Percentiles rank a stretch among this genome's conserved stretches.
Conservation (phyloP, 2,888 invertebrate species). For the Eumerus sabulonum region DNA sequence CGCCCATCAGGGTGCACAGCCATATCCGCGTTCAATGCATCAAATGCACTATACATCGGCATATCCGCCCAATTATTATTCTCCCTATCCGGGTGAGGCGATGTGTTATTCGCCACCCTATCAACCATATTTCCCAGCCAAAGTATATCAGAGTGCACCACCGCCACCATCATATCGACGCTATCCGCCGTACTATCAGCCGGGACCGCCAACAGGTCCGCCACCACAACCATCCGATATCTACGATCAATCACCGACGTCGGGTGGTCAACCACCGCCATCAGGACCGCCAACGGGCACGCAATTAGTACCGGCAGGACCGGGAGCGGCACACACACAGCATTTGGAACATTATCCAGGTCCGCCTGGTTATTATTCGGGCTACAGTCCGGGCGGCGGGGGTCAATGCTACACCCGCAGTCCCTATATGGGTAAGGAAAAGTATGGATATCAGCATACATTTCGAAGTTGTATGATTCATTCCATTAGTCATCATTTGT, state of each 20-base stretch:
- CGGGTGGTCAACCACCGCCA: slow-evolving; percentile 69
- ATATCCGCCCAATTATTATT: slow-evolving; percentile 78
- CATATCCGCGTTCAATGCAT: slow-evolving; percentile 77
- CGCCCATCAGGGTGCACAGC: slow-evolving; percentile 76
- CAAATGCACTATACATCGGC: slow-evolving; percentile 79
- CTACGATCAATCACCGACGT: slow-evolving; percentile 75
- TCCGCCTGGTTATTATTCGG: slow-evolving; percentile 81
- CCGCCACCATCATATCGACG: slow-evolving; percentile 77
- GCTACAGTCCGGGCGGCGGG: slow-evolving; percentile 79
- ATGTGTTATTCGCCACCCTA: slow-evolving; percentile 80
- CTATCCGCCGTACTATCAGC: slow-evolving; percentile 74
- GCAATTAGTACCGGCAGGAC: slow-evolving; percentile 78
- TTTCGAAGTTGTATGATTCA: slow-evolving; percentile 27
- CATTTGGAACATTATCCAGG: slow-evolving; percentile 81
- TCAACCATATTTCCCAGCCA: slow-evolving; percentile 80
- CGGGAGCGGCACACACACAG: slow-evolving; percentile 77
- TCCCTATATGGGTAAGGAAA: slow-evolving; percentile 80
- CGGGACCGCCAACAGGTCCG: slow-evolving; percentile 71
- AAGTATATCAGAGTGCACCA: slow-evolving; percentile 79
- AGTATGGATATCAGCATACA: slow-evolving; percentile 76
- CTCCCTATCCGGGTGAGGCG: slow-evolving; percentile 78
- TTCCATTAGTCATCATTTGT: neutral
- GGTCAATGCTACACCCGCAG: slow-evolving; percentile 82
- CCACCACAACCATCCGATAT: slow-evolving; percentile 74
- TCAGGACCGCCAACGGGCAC: slow-evolving; percentile 74